Conservation (phyloP, 37 sponge, comb jelly and placozoan genomes). For the Haliclona indistincta region DNA sequence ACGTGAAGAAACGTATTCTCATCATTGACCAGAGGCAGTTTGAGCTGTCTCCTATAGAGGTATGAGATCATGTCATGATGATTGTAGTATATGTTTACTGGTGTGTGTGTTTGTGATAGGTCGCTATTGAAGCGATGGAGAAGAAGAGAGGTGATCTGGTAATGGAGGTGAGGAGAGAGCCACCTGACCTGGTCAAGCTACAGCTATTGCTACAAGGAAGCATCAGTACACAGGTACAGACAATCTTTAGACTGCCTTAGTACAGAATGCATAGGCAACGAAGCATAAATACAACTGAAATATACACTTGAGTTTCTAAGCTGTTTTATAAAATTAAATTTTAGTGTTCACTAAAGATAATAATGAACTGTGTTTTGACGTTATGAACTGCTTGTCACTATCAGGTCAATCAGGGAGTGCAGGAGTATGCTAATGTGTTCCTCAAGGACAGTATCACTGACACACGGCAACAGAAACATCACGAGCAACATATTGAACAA, state of each 20-base stretch:
- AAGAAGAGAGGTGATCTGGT: slow-evolving; percentile 68
- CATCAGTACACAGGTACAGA: slow-evolving; percentile 71
- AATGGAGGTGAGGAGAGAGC: slow-evolving; percentile 39
- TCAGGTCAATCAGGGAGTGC: slow-evolving; percentile 87
- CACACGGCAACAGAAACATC: slow-evolving; percentile 4
- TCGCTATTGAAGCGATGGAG: slow-evolving; percentile 87
- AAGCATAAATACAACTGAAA: no score
- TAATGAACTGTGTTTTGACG: background rate
- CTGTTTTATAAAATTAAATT: no score
- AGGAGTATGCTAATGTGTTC: slow-evolving; percentile 84
- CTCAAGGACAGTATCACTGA: slow-evolving; percentile 31
- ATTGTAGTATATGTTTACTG: background rate
- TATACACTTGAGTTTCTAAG: no score
- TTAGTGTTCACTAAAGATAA: no score
- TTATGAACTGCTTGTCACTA: background rate
- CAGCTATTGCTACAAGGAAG: slow-evolving; percentile 84
- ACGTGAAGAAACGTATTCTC: slow-evolving; percentile 82
- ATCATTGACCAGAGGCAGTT: slow-evolving; percentile 61
- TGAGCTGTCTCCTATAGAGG: slow-evolving; percentile 82
- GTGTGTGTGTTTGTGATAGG: slow-evolving; percentile 56
- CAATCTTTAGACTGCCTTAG: no score
- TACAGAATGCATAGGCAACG: no score
- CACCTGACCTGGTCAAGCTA: slow-evolving; percentile 81
- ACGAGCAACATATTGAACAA: slow-evolving; percentile 39
- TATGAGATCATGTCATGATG: background rate